Evolutionary conservation across 2,113 vertebrate species (phyloP), one percentile per base, ranked within the genome.

Genomic region (Butastur rufipennis): DNA sequence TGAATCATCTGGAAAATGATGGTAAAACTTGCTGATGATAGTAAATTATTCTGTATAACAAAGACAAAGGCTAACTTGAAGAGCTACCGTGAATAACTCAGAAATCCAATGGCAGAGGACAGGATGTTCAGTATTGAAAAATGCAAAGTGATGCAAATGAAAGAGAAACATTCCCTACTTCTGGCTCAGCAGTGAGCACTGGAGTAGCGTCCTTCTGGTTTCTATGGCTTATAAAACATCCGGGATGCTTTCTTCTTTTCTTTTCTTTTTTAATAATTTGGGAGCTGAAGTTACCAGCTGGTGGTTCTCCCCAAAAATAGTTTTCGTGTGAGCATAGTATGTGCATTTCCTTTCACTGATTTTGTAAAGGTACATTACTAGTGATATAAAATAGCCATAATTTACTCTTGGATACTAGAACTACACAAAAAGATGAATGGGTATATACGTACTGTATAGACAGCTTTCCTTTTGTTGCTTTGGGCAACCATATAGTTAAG

Each of bases 401-500:
- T 95, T 97, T 95, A 68, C 77, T 96, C 53, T 91, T 68, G 63
- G 66, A 38, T 80, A 86, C 78, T 82, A 50, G 53, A 88, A 59
- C 62, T 95, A 42, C n/a, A 75, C 25, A 84, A 85, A 93, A 89
- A 89, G 73, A 93, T 91, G 89, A 95, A 86, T 85, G 62, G 86
- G 29, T 3, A 1, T 94, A 14, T 80, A 77, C 77, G 16, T 90
- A 47, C 94, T 91, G 11, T 68, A 79, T 48, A 89, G 81, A 80
- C 70, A 95, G 81, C 77, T 95, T 93, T 96, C 62, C 55, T 91
- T 91, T 96, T 93, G 84, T 91, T 90, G 74, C 94, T 96, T 95
- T 91, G 84, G 89, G 93, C 81, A 93, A 90, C 91, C 93, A 83
- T 93, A 91, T 83, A 93, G 87, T 97, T 96, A 97, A 96, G 87